A percentile compares a stretch with the other conserved stretches of the same genome.
These are phyloP conservation scores for Pantelozetes paolii DNA, from an alignment of 2,888 invertebrate genomes.

Conservation along the genomic window DNA sequence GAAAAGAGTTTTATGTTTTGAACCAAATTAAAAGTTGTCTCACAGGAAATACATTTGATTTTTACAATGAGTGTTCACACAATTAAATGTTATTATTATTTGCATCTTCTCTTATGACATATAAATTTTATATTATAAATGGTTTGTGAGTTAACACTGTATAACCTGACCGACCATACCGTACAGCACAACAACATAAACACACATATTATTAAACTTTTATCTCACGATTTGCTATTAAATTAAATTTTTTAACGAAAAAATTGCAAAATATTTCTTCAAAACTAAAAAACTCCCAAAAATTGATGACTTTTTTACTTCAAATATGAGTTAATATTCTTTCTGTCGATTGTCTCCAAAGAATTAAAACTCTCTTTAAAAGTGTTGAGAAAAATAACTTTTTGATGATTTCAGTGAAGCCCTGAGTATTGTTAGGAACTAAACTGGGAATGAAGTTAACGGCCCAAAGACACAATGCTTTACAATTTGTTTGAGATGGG, in stretches of 20 bases:
- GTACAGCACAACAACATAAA: not conserved
- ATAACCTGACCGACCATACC: slow-evolving; percentile 4
- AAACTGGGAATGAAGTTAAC: slow-evolving; percentile 22
- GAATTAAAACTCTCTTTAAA: not conserved
- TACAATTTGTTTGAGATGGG: not conserved
- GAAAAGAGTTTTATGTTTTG: not conserved
- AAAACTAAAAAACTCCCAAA: not conserved
- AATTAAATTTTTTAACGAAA: not conserved
- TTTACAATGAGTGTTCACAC: slow-evolving; percentile 1
- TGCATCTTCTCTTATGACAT: not conserved
- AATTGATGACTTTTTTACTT: not conserved
- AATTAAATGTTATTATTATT: slow-evolving; percentile 27
- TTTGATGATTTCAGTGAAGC: not conserved
- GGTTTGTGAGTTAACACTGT: not conserved
- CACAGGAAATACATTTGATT: slow-evolving; percentile 7
- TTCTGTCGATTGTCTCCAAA: not conserved
- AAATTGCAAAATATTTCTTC: not conserved
- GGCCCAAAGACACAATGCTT: slow-evolving; percentile 35
- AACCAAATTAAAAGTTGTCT: slow-evolving; percentile 5
- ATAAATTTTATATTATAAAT: too few relatives aligned
- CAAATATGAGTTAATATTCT: not conserved
- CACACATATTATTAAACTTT: not conserved
- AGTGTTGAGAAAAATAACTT: not conserved
- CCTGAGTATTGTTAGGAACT: not conserved
- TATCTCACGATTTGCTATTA: slow-evolving; percentile 8